These are phyloP conservation scores for Parelbella ahira DNA, from an alignment of 2,888 invertebrate genomes.

Conservation along the genomic window DNA sequence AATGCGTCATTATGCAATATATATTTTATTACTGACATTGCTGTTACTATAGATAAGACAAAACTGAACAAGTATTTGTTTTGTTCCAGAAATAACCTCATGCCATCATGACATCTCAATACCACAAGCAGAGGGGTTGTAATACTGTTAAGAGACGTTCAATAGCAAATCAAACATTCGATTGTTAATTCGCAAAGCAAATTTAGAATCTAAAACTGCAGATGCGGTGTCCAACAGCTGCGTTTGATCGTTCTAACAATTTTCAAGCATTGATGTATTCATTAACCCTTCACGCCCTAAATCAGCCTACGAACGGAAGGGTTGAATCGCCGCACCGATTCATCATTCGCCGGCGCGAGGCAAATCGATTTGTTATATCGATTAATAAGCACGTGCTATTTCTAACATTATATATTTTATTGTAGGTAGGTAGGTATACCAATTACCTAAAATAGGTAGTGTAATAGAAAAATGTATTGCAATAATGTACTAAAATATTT, in stretches of 20 bases:
- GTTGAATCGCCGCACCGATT: constrained; percentile 55
- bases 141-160: not conserved
- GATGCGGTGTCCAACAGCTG: constrained; percentile 63
- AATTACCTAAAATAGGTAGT: too few species aligned
- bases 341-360: constrained; percentile 58
- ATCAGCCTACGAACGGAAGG: constrained; percentile 49
- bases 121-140: too few species aligned
- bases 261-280: constrained; percentile 69
- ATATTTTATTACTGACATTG: too few species aligned
- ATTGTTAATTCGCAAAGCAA: constrained; percentile 30
- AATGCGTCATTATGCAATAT: too few species aligned
- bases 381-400: constrained; percentile 42
- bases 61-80: too few species aligned
- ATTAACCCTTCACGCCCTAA: constrained; percentile 77
- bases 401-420: constrained; percentile 10
- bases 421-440: too few species aligned
- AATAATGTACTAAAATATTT: too few species aligned
- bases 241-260: constrained; percentile 47
- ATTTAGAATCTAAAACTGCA: constrained; percentile 35
- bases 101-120: too few species aligned
- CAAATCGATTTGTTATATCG: constrained; percentile 69
- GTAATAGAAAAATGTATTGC: too few species aligned
- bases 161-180: constrained; percentile 30
- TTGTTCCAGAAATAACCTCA: too few species aligned
- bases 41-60: too few species aligned